Evolutionary conservation across 2,888 invertebrate genomes (phyloP), one percentile per base, ranked within the genome.

Genomic region (Hypselothyrea guttata): DNA sequence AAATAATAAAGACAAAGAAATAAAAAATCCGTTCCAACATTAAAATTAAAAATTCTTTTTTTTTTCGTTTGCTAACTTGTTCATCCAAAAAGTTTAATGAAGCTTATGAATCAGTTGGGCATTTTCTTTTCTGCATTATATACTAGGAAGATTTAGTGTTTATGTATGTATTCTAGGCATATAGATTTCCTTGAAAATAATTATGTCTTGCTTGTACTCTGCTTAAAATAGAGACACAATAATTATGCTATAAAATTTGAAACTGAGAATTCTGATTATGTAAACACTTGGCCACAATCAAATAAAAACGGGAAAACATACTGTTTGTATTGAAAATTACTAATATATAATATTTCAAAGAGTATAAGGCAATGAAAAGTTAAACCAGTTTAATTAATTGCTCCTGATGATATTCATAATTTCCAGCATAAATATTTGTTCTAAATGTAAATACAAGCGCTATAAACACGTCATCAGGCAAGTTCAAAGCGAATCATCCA

Each of bases 181-280:
- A 52, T 9, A 18, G 15, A 37, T 52, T 44, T 52, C 52, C 45
- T 57, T 57, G 57, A 45, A 44, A 28, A 53, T n/a, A n/a, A 22
- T 22, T 22, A 22, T 22, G 22, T 22, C n/a, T 12, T 27, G 4
- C 13, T 1, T 22, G 28, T 16, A 22, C 22, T 22, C 22, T 7
- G 30, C 30, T 30, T 3, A 30, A 7, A 30, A 30, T 7, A 30
- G 30, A 30, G 30, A n/a, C 4, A 35, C 35, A 22, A 22, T 7
- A 28, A 22, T n/a, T 5, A 41, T 13, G 41, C 41, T 41, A 41
- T 28, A 28, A 41, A 41, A 9, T 41, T 16, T 12, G 22, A 18
- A 18, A n/a, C 38, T 13, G 7, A 12, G 34, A 34, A 34, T 38
- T n/a, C 16, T 16, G 9, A 5, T n/a, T 38, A 16, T 38, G 38